Evolutionary conservation across 2,113 vertebrate genomes (phyloP), one percentile per base, ranked within the genome.

Genomic region (Benitochromis conjunctus): DNA sequence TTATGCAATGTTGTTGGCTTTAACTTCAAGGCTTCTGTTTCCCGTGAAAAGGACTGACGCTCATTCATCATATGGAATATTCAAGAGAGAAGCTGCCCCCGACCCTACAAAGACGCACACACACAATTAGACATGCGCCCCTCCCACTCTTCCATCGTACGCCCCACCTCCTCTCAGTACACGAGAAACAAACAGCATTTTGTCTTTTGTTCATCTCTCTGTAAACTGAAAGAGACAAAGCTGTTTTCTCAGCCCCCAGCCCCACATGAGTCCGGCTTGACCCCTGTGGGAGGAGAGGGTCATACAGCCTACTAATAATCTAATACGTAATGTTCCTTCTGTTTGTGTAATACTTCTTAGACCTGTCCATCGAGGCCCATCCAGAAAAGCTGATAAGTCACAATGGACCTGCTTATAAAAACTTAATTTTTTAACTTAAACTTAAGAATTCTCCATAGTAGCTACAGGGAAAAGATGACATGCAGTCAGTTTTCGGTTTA

Each of bases 41-140:
- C 90, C 84, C 60, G 14, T 94, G 93, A 92, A 95, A 92, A 90
- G 86, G 74, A 41, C 83, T 16, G 81, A 90, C 80, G 93, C 89
- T 94, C 91, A 83, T 95, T 95, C 88, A 94, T 96, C 92, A 93
- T 94, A 94, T 91, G 71, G 92, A 93, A 94, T 94, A 95, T 92
- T 94, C 84, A 94, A 89, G 34, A 69, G 89, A 87, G 79, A 87
- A 85, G 76, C 71, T 66, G 74, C 79, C 92, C 83, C 89, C 83
- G n/a, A 76, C 77, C 54, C 82, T 24, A 60, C 84, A 80, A 58
- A 88, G 76, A 86, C 19, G 36, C 87, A 90, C 88, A 90, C 51
- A 79, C 88, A 83, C 84, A 94, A 88, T 91, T 91, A 91, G 84
- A 94, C 62, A 87, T 87, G 82, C 81, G 55, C 41, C 92, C 90